phyloP scores from a whole-genome alignment of 2,888 invertebrate genomes.

The Thelaira solivaga region DNA sequence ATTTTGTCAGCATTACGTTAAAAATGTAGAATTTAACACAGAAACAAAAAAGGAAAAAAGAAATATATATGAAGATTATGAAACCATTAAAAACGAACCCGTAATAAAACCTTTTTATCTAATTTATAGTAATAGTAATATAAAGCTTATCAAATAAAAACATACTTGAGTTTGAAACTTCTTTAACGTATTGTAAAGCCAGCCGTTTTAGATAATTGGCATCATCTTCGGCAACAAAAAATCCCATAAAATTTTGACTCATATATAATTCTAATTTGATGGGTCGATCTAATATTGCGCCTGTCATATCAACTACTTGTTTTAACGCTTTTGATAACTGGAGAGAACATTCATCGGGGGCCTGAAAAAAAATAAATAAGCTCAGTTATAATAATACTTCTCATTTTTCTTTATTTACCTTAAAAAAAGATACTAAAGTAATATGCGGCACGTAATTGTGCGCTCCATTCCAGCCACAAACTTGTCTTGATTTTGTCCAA shows the following conservation, averaged over 20 bases:
- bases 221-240: conserved; percentile 90
- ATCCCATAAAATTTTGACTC: conserved; percentile 93
- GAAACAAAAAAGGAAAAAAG: conserved; percentile 9
- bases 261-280: conserved; percentile 88
- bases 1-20: conserved; percentile 42
- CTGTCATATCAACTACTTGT: conserved; percentile 84
- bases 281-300: conserved; percentile 82
- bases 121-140: conserved; percentile 43
- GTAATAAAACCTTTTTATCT: conserved; percentile 45
- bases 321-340: conserved; percentile 85
- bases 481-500: conserved; percentile 85
- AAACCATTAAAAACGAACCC: conserved; percentile 60
- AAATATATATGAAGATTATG: conserved; percentile 23
- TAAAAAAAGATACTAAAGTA: conserved; percentile 92
- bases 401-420: conserved; percentile 79
- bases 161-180: conserved; percentile 86
- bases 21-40: conserved; percentile 26
- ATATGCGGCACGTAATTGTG: conserved; percentile 94
- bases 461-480: conserved; percentile 92
- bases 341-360: conserved; percentile 85
- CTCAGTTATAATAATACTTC: background rate
- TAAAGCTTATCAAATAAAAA: conserved; percentile 14
- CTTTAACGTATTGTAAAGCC: conserved; percentile 88
- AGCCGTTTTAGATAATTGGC: conserved; percentile 88
- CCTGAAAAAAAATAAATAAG: conserved; percentile 77